A percentile compares a stretch with the other conserved stretches of the same genome.
phyloP scores from a whole-genome alignment of 64 coral and sea anemone species.

The Pocillopora damicornis region DNA sequence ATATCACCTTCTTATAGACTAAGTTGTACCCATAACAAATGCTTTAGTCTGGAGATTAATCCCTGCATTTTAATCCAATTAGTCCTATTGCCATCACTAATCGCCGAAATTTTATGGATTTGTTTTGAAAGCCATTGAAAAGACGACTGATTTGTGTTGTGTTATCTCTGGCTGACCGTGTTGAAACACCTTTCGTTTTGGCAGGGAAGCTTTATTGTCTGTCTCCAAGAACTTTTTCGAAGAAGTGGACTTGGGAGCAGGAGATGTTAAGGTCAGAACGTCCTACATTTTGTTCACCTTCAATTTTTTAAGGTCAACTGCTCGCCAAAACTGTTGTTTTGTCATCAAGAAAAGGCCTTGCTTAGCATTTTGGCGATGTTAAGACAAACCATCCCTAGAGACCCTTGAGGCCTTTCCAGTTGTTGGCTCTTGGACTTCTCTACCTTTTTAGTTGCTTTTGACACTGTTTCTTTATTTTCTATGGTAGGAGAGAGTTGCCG shows the following conservation, averaged over 20 bases:
- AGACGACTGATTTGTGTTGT: neutral
- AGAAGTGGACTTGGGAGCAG: slow-evolving; percentile 94
- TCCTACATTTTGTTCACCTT: neutral
- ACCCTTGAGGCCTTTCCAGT: no score
- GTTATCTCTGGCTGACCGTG: no score
- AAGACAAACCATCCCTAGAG: no score
- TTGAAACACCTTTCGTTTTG: neutral
- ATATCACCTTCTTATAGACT: no score
- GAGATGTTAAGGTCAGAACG: slow-evolving; percentile 77
- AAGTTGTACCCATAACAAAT: no score
- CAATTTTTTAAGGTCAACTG: neutral
- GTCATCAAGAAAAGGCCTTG: neutral
- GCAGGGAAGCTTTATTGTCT: slow-evolving; percentile 90
- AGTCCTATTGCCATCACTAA: no score
- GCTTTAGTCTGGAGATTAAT: no score
- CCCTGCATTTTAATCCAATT: no score
- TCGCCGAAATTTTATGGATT: no score
- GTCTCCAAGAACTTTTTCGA: slow-evolving; percentile 95
- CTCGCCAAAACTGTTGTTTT: no score
- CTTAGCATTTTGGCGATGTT: no score
- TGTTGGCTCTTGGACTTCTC: neutral
- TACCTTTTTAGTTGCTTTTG: neutral
- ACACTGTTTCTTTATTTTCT: neutral
- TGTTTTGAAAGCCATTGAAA: neutral
- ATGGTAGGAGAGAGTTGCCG: slow-evolving; percentile 71